Conservation (phyloP, 1,140 invertebrate species). For the Teleopsis dalmanni region DNA sequence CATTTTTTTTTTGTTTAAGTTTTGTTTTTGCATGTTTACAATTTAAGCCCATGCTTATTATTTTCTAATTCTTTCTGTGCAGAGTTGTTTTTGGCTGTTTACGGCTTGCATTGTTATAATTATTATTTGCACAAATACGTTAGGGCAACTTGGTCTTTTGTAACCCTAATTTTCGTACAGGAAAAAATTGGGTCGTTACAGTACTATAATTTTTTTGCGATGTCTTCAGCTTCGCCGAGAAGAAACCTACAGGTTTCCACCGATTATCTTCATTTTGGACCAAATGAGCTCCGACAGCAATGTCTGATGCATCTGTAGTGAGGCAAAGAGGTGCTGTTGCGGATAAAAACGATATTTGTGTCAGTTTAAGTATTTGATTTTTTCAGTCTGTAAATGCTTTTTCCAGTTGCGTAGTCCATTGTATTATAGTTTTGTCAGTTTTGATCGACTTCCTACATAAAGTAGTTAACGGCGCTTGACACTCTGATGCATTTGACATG, state of each 20-base stretch:
- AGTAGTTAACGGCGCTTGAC: not conserved
- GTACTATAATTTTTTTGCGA: slow-evolving; percentile 2
- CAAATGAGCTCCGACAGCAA: slow-evolving; percentile 34
- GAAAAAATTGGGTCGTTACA: no score
- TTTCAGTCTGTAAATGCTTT: not conserved
- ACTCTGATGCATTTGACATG: not conserved
- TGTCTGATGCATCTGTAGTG: slow-evolving; percentile 18
- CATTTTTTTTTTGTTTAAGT: no score
- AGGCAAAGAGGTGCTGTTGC: not conserved
- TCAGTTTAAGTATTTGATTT: not conserved
- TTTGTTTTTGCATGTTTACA: no score
- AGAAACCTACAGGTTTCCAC: slow-evolving; percentile 42
- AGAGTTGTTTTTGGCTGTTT: no score
- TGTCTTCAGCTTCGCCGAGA: slow-evolving; percentile 16
- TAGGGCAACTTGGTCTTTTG: no score
- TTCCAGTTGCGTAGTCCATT: not conserved
- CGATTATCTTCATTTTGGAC: slow-evolving; percentile 24
- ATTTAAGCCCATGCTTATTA: no score
- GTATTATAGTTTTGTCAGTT: not conserved
- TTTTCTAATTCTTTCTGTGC: no score
- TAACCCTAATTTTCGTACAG: no score
- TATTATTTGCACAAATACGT: no score
- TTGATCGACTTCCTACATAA: not conserved
- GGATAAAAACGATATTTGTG: not conserved
- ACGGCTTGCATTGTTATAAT: no score